phyloP scores from a whole-genome alignment of 2,113 vertebrate genomes.

The Cichladusa arquata region DNA sequence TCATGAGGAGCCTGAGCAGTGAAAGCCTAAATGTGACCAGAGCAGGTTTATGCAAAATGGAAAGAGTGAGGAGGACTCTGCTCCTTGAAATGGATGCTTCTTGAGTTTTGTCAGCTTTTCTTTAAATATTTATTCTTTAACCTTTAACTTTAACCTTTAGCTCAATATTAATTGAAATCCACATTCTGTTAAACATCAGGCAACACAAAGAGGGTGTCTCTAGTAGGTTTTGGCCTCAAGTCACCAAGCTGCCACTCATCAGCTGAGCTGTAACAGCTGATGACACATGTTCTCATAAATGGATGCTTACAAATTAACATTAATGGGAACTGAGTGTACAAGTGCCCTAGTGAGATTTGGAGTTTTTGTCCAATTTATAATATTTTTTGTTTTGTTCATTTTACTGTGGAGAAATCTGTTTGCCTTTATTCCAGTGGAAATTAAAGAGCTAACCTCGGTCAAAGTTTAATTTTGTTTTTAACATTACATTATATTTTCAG shows the following conservation, averaged over 20 bases:
- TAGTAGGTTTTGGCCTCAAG: not conserved
- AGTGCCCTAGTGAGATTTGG: not conserved
- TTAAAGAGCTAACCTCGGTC: not conserved
- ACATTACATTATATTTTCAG: not conserved
- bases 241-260: not conserved
- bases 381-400: not conserved
- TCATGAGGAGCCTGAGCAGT: not conserved
- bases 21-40: not conserved
- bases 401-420: not conserved
- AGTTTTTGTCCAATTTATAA: not conserved
- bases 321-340: slow-evolving; percentile 2
- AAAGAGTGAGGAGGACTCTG: not conserved
- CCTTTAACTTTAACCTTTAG: not conserved
- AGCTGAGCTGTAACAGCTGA: not conserved
- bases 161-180: not conserved
- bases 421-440: slow-evolving; percentile 21
- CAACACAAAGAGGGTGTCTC: not conserved
- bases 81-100: not conserved
- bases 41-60: not conserved
- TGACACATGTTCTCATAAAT: not conserved
- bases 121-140: not conserved
- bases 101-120: not conserved
- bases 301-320: not conserved
- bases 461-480: slow-evolving; percentile 24
- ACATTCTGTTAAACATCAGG: not conserved